Percentiles rank a stretch among this genome's conserved stretches.
Evolutionary conservation across 2,797 vertebrate genomes (phyloP).

Genomic region (Bradypodion pumilum): DNA sequence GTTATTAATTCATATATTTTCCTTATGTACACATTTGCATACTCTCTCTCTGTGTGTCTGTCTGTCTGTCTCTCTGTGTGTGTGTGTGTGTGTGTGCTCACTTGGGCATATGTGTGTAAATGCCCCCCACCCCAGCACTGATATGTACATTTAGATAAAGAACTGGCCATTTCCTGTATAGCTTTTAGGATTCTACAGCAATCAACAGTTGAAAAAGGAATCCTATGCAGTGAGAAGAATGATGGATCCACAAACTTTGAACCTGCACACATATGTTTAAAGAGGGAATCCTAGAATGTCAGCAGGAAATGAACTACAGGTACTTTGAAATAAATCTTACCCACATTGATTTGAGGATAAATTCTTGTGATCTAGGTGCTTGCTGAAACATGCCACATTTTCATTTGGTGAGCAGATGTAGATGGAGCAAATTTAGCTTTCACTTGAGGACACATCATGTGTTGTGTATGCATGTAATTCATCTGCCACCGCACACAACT

Average conservation of each 20-base stretch:
- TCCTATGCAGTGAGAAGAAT: slow-evolving; percentile 29
- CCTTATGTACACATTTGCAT: slow-evolving; percentile 21
- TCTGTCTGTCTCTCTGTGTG: too few relatives aligned
- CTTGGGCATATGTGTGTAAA: neutral
- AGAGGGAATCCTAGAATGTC: slow-evolving; percentile 44
- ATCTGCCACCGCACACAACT: too few relatives aligned
- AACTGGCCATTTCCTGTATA: neutral
- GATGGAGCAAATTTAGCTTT: slow-evolving; percentile 50
- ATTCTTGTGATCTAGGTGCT: slow-evolving; percentile 56
- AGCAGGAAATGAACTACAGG: slow-evolving; percentile 45
- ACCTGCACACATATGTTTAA: slow-evolving; percentile 28
- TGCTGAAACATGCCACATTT: slow-evolving; percentile 69
- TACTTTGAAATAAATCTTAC: slow-evolving; percentile 51
- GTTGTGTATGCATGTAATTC: too few relatives aligned
- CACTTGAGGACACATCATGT: slow-evolving; percentile 47
- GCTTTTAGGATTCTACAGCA: neutral
- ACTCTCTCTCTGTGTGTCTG: too few relatives aligned
- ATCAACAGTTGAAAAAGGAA: slow-evolving; percentile 15
- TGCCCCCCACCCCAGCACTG: neutral
- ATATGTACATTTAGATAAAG: neutral
- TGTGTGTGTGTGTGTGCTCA: neutral
- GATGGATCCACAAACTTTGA: slow-evolving; percentile 27
- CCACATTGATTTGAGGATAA: slow-evolving; percentile 54
- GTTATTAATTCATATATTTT: slow-evolving; percentile 23
- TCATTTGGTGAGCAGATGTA: slow-evolving; percentile 74